Conservation (phyloP, 2,797 vertebrate genomes). For the Sebastes cheni region DNA sequence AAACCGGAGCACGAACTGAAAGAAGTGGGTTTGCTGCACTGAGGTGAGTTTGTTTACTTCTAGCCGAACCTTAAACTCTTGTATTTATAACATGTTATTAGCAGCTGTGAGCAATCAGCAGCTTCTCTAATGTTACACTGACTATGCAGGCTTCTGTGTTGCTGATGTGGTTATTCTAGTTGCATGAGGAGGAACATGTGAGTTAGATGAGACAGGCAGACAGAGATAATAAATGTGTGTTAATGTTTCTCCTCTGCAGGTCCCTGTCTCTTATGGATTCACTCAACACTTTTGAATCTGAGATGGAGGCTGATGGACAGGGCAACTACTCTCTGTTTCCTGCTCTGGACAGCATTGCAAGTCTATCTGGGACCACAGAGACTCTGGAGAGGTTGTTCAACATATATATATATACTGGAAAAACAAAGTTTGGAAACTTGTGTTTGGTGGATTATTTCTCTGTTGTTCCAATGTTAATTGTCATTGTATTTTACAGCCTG, state of each 20-base stretch:
- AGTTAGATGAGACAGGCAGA: no score
- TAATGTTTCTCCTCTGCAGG: constrained; percentile 10
- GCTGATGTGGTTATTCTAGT: background rate
- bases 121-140: background rate
- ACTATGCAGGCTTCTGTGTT: background rate
- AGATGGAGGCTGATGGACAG: constrained; percentile 85
- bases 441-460: no score
- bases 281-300: constrained; percentile 84
- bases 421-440: no score
- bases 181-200: background rate
- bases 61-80: no score
- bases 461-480: accelerated
- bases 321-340: constrained; percentile 86
- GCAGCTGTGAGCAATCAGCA: background rate
- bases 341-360: constrained; percentile 83
- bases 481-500: no score
- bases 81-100: background rate
- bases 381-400: constrained; percentile 79
- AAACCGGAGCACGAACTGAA: constrained; percentile 14
- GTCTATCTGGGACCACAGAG: constrained; percentile 79
- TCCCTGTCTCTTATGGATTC: constrained; percentile 78
- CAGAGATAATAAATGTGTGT: background rate
- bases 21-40: constrained; percentile 14
- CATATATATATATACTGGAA: background rate
- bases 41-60: background rate